Percentiles rank a stretch among this genome's conserved stretches.
phyloP scores from a whole-genome alignment of 2,797 vertebrate genomes.

The Apogon hyalosoma region DNA sequence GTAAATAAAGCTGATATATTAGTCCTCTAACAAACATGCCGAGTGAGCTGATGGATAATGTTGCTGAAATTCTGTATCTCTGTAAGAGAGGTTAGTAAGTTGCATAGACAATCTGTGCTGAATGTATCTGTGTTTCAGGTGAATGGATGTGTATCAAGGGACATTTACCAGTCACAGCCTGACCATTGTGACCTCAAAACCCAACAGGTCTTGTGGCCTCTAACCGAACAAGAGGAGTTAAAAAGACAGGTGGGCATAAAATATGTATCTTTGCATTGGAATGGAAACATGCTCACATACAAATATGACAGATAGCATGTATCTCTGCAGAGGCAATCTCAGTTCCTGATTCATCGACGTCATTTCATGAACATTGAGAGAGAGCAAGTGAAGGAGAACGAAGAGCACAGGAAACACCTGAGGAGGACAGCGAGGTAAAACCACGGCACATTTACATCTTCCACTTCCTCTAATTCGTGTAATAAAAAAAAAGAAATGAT shows the following conservation, averaged over 20 bases:
- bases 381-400: constrained; percentile 87
- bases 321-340: constrained; percentile 83
- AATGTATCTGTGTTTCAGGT: constrained; percentile 69
- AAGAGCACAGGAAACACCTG: constrained; percentile 84
- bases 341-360: constrained; percentile 87
- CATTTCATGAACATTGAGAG: constrained; percentile 90
- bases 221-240: constrained; percentile 84
- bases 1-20: too few relatives aligned
- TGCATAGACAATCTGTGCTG: not conserved
- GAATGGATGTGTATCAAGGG: constrained; percentile 30
- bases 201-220: constrained; percentile 78
- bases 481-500: too few relatives aligned
- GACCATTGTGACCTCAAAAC: constrained; percentile 44
- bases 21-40: too few relatives aligned
- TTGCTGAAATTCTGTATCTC: too few relatives aligned
- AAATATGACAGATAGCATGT: not conserved
- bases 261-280: constrained; percentile 23
- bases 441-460: not conserved
- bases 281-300: not conserved
- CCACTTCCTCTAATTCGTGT: constrained; percentile 17
- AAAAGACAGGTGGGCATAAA: constrained; percentile 84
- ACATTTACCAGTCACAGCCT: constrained; percentile 16
- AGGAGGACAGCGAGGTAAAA: constrained; percentile 84
- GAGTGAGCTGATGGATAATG: too few relatives aligned
- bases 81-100: too few relatives aligned